These are phyloP conservation scores for Sisor rabdophorus DNA, from an alignment of 2,113 vertebrate species.

Conservation along the genomic window DNA sequence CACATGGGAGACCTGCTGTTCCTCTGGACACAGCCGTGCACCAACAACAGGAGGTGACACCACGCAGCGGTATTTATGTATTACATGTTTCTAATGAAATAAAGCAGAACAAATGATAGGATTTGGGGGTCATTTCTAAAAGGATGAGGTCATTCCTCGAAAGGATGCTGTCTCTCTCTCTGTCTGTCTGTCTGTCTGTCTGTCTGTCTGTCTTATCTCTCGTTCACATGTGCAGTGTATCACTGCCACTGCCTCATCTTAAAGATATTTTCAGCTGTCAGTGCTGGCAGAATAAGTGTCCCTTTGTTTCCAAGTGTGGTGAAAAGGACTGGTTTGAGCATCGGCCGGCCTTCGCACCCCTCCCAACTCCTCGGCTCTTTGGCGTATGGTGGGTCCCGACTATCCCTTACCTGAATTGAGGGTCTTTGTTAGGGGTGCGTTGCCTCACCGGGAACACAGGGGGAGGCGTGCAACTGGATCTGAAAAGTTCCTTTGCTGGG, in stretches of 20 bases:
- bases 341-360: conserved; percentile 34
- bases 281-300: conserved; percentile 63
- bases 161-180: neutral
- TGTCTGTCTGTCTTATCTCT: neutral
- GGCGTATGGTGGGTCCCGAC: conserved; percentile 41
- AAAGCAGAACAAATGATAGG: neutral
- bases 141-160: neutral
- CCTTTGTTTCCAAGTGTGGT: conserved; percentile 66
- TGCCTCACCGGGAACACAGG: conserved; percentile 22
- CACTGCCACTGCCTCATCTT: conserved; percentile 47
- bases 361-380: conserved; percentile 18
- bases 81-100: neutral
- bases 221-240: conserved; percentile 45
- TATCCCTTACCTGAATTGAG: conserved; percentile 47
- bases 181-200: neutral
- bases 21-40: conserved; percentile 34
- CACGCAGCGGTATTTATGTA: neutral
- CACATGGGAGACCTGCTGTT: conserved; percentile 48
- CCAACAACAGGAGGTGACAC: conserved; percentile 32
- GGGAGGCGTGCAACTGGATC: conserved; percentile 59
- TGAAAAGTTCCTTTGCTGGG: conserved; percentile 56
- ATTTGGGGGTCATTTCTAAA: neutral
- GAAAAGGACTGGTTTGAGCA: conserved; percentile 48
- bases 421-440: conserved; percentile 26
- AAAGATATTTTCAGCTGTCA: conserved; percentile 74